Base-by-base conservation (phyloP, 2,888 invertebrate genomes). In the Pseudococcus longispinus region DNA sequence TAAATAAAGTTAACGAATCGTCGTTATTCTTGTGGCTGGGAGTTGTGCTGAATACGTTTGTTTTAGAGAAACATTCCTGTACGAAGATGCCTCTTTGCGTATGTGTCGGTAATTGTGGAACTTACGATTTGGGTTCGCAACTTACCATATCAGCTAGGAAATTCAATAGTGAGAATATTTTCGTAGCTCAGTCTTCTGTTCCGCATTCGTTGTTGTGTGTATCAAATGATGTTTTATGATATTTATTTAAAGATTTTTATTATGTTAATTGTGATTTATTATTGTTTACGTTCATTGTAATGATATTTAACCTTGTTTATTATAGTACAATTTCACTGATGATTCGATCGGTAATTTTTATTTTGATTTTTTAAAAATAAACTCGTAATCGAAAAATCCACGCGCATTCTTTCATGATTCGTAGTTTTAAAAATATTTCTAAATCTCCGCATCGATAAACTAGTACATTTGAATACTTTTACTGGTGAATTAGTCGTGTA, bases 91-190 rank as follows among this genome's bases (percentile, higher is more conserved):
- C 46, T 29, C 46, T 87, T 20, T 44, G 74, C 2, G 83, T 70
- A 15, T 83, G 83, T 51, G 42, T 87, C 1, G 83, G 83, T 20
- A 83, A 65, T 29, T 46, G 42, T 29, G 87, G 87, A 23, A 87
- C 87, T 51, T 87, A 87, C 23, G 87, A 87, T 84, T 83, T 87
- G 23, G 87, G 83, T 32, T 83, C 87, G 23, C 87, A 84, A 42
- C 65, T 87, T 65, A 74, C n/a, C n/a, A 83, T 87, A 23, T 87
- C 74, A 42, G 87, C 87, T 70, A 55, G 87, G 18, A 87, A 87
- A 29, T 42, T 82, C 11, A 70, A 87, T 44, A 80, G 42, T 29
- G 70, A 83, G 29, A 65, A 87, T 46, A 70, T 83, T 32, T 87
- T 83, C 23, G 83, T 83, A 29, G 44, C 83, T 26, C 87, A 87